phyloP scores from a whole-genome alignment of 2,113 vertebrate genomes.

The Symphodus melops region DNA sequence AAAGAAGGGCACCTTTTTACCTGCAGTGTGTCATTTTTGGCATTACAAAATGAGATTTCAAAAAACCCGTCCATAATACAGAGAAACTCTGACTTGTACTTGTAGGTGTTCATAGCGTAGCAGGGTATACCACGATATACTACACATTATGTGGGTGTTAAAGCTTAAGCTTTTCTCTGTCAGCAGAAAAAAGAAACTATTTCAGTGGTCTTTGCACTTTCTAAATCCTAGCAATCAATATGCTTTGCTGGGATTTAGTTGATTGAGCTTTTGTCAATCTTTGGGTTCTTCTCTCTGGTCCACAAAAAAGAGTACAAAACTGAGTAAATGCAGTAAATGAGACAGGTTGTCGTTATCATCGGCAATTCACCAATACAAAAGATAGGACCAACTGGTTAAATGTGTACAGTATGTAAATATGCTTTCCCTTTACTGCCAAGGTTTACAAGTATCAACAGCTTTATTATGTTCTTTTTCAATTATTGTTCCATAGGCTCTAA shows the following conservation, averaged over 20 bases:
- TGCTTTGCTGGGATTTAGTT: not conserved
- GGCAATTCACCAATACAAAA: too few relatives aligned
- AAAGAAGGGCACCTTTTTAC: conserved; percentile 2
- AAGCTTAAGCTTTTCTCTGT: not conserved
- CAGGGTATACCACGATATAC: too few relatives aligned
- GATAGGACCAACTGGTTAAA: too few relatives aligned
- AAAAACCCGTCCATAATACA: not conserved
- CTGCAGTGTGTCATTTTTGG: not conserved
- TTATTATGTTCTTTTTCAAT: too few relatives aligned
- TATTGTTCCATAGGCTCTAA: too few relatives aligned
- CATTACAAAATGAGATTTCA: not conserved
- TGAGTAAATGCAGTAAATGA: too few relatives aligned
- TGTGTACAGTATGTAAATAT: too few relatives aligned
- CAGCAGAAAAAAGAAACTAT: conserved; percentile 1
- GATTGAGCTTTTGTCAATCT: conserved; percentile 9
- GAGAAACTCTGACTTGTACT: not conserved
- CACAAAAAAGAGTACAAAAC: too few relatives aligned
- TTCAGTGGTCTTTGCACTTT: not conserved
- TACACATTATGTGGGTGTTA: not conserved
- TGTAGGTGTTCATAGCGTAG: too few relatives aligned
- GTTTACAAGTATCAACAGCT: too few relatives aligned
- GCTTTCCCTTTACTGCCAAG: too few relatives aligned
- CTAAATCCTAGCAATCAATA: conserved; percentile 14
- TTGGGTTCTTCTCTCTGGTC: not conserved
- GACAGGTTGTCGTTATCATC: too few relatives aligned